Evolutionary conservation across 2,113 vertebrate species (phyloP), one percentile per base, ranked within the genome.

Genomic region (Heptranchias perlo): DNA sequence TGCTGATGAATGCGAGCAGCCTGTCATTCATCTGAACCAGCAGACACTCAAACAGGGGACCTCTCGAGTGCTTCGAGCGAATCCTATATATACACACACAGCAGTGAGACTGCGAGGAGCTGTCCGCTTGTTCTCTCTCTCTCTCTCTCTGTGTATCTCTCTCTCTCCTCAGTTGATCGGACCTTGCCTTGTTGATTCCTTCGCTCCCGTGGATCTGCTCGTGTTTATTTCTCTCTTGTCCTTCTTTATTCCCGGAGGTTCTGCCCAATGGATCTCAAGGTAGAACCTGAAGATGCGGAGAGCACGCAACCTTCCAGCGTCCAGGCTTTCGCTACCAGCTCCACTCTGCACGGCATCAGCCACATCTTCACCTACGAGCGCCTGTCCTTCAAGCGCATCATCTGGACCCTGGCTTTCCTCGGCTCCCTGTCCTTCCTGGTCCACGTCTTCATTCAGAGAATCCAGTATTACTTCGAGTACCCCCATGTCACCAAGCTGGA

Each of bases 351-450:
- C 10, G 99, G 99, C 97, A 98, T 99, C 98, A 98, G 99, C 82
- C 99, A 99, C 98, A 99, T 99, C 98, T 99, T 99, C 98, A 99
- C 98, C 0, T 99, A 99, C 54, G 99, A 99, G 97, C 98, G 99
- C 96, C 98, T 99, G 96, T 99, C 98, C 84, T 97, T 99, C 96
- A 99, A 99, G 98, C 98, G 99, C 97, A 98, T 97, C 96, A 97
- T 99, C 96, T 99, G 99, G 99, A 98, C 98, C 0, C 97, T 99
- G 44, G 99, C 99, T 96, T 99, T 99, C 98, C 96, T 99, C 97
- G 98, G 98, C 96, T 99, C 99, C 0, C 96, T 99, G 96, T 98
- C 98, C 0, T 97, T 99, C 97, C 98, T 99, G 96, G 97, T 98
- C 96, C 97, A 98, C 21, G 99, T 99, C 97, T 99, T 98, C 97